Evolutionary conservation across 2,888 invertebrate species (phyloP).

Genomic region (Megamerina dolium): DNA sequence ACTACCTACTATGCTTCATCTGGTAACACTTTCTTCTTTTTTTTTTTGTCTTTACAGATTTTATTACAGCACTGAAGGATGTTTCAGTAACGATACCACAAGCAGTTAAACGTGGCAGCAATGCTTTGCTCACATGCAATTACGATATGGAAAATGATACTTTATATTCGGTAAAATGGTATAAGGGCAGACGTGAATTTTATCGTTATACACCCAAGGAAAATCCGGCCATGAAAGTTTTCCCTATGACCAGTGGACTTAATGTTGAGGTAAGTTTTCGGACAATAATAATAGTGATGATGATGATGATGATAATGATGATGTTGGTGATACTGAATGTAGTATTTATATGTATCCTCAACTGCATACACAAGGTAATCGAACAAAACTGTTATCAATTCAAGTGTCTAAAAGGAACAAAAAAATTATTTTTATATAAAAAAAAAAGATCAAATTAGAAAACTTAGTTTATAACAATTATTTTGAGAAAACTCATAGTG

Average conservation of each 20-base stretch:
- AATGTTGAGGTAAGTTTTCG: conserved; percentile 71
- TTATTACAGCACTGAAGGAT: conserved; percentile 54
- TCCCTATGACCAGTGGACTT: conserved; percentile 58
- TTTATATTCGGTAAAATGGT: conserved; percentile 84
- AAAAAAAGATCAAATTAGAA: too few relatives aligned
- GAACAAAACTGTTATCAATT: too few relatives aligned
- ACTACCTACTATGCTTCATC: background rate
- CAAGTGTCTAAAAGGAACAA: too few relatives aligned
- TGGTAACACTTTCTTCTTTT: background rate
- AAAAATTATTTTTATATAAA: too few relatives aligned
- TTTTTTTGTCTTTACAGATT: conserved; percentile 33
- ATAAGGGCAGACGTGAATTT: conserved; percentile 76
- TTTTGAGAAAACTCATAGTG: too few relatives aligned
- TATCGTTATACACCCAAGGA: conserved; percentile 76
- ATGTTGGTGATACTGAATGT: too few relatives aligned
- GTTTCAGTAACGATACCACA: conserved; percentile 63
- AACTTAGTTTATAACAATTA: too few relatives aligned
- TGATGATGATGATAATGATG: too few relatives aligned
- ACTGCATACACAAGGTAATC: too few relatives aligned
- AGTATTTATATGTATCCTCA: too few relatives aligned
- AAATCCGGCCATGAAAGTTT: conserved; percentile 64
- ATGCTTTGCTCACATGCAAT: conserved; percentile 63
- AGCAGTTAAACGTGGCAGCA: conserved; percentile 61
- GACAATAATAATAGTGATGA: too few relatives aligned
- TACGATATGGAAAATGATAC: conserved; percentile 74